A percentile compares a stretch with the other conserved stretches of the same genome.
Evolutionary conservation across 2,113 vertebrate genomes (phyloP).

Genomic region (Lynx canadensis): DNA sequence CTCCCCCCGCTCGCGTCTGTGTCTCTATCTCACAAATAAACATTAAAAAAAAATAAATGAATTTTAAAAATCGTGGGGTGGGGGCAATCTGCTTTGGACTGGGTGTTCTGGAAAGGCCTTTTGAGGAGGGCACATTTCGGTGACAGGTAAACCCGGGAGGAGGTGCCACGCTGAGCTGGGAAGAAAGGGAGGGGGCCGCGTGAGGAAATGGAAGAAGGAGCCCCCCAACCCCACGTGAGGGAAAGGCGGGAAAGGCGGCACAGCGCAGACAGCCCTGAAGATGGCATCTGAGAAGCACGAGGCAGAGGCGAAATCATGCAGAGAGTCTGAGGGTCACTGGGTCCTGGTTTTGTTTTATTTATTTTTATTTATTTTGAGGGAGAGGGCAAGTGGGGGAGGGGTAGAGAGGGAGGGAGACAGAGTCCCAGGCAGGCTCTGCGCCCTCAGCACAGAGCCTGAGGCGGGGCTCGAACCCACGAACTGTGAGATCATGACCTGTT

Average conservation of each 20-base stretch:
- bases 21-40: too few relatives aligned
- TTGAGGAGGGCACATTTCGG: neutral
- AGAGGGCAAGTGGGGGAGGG: too few relatives aligned
- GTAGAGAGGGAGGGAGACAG: too few relatives aligned
- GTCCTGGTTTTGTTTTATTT: too few relatives aligned
- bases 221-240: neutral
- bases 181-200: neutral
- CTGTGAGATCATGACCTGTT: too few relatives aligned
- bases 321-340: neutral
- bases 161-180: neutral
- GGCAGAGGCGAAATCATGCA: too few relatives aligned
- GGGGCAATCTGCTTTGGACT: neutral
- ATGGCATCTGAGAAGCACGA: neutral
- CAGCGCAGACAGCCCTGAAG: rapidly evolving
- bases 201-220: neutral
- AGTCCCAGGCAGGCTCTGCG: too few relatives aligned
- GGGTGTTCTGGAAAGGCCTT: neutral
- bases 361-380: too few relatives aligned
- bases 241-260: neutral
- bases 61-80: neutral
- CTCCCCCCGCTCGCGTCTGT: too few relatives aligned
- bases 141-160: neutral
- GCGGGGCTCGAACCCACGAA: too few relatives aligned
- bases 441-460: too few relatives aligned
- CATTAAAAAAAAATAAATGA: too few relatives aligned